Percentiles rank a stretch among this genome's conserved stretches.
Evolutionary conservation across 2,888 invertebrate genomes (phyloP).

Genomic region (Notodonta dromedarius): DNA sequence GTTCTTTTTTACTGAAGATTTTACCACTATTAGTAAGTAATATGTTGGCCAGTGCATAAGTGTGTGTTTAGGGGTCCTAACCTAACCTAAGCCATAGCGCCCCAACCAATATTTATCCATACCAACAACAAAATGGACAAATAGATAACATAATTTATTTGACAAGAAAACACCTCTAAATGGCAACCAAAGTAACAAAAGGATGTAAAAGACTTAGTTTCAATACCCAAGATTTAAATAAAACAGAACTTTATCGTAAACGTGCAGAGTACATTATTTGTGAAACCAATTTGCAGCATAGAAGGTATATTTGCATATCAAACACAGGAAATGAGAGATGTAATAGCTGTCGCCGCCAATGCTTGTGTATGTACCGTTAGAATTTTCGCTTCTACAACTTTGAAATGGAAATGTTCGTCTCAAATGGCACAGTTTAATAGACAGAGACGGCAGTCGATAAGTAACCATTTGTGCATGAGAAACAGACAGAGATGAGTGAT

Average conservation of each 20-base stretch:
- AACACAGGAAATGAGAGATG: background rate
- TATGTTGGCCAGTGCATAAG: too few species aligned
- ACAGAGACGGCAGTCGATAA: too few species aligned
- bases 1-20: too few species aligned
- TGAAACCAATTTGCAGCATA: background rate
- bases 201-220: background rate
- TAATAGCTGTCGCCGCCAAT: background rate
- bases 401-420: conserved; percentile 1
- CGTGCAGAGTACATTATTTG: background rate
- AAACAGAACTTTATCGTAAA: background rate
- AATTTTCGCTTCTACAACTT: conserved; percentile 2
- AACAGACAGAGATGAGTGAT: too few species aligned
- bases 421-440: background rate
- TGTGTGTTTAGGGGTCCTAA: too few species aligned
- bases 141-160: background rate
- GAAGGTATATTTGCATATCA: background rate
- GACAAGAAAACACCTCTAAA: background rate
- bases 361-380: background rate
- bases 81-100: background rate
- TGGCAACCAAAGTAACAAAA: background rate
- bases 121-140: background rate
- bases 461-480: too few species aligned
- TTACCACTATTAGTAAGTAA: too few species aligned
- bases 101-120: background rate
- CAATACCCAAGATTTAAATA: background rate